Base-by-base conservation (phyloP, 2,113 vertebrate species). In the Neogobius melanostomus region DNA sequence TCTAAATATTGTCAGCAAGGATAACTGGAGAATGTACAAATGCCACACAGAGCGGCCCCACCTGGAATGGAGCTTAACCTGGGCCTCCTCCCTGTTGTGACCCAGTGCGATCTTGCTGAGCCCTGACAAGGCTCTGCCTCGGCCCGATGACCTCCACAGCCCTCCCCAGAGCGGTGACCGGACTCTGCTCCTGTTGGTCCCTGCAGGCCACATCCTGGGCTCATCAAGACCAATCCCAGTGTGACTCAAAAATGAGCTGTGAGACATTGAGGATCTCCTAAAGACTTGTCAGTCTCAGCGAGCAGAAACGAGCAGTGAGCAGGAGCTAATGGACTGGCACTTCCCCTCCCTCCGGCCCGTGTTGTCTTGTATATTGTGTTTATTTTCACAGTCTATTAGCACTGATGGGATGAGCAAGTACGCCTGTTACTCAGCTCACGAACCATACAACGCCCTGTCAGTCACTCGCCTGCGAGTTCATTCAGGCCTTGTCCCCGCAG, bases 291-390 rank as follows among this genome's bases (percentile, higher is more conserved):
- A 75, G 46, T 21, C 47, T 78, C 67, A 77, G 11, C 46, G 16
- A 77, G n/a, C 52, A 68, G 69, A 76, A 79, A 82, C 67, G 76
- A 84, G 64, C 46, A 45, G 21, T 62, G 57, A 77, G 66, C 62
- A 36, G 53, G 45, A 76, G 70, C 36, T 66, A 42, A 68, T 56
- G 43, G 12, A 15, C 63, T 53, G 46, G 64, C 52, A 0, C 51
- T 49, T 79, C 56, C 36, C 66, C 54, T 57, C 72, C 45, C 68
- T 36, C 46, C 52, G 72, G 75, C 14, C 1, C 8, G 15, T 0
- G 12, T 49, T 56, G 67, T 69, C 10, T 21, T 61, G 54, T 45
- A 47, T 49, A 9, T 66, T 72, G 11, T 70, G 52, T 64, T 80
- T 71, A 74, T 56, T 44, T 44, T 52, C 54, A 71, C 54, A 69